These are phyloP conservation scores for Periparus ater DNA, from an alignment of 2,797 vertebrate species.

Conservation along the genomic window DNA sequence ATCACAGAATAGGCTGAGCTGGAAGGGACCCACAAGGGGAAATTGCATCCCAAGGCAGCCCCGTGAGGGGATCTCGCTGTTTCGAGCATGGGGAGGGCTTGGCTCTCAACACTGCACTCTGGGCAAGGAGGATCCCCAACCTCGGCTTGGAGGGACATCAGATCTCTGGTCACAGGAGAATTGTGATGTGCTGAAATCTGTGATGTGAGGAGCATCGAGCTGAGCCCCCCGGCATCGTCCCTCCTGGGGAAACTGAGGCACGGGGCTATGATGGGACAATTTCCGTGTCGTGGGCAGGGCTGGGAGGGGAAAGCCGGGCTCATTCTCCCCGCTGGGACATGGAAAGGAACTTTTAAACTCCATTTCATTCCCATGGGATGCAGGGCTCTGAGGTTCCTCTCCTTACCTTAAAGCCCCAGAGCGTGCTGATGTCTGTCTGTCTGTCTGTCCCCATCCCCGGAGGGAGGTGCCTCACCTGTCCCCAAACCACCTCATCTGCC, in stretches of 20 bases:
- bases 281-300: fast-evolving
- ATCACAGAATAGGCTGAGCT: not conserved
- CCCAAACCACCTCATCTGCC: not conserved
- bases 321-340: fast-evolving
- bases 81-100: not conserved
- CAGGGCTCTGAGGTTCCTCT: not conserved
- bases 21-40: not conserved
- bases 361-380: not conserved
- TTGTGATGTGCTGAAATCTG: fast-evolving
- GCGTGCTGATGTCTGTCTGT: fast-evolving
- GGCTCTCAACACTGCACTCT: fast-evolving
- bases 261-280: not conserved
- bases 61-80: not conserved
- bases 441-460: not conserved
- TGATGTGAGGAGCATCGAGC: not conserved
- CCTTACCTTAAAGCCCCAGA: not conserved
- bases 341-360: not conserved
- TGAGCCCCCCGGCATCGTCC: fast-evolving
- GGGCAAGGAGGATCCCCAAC: not conserved
- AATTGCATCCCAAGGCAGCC: not conserved
- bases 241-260: not conserved
- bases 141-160: not conserved
- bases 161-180: not conserved
- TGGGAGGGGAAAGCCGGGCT: not conserved
- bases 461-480: not conserved